These are phyloP conservation scores for Chelonoidis abingdonii DNA, from an alignment of 2,113 vertebrate genomes.

Conservation along the genomic window DNA sequence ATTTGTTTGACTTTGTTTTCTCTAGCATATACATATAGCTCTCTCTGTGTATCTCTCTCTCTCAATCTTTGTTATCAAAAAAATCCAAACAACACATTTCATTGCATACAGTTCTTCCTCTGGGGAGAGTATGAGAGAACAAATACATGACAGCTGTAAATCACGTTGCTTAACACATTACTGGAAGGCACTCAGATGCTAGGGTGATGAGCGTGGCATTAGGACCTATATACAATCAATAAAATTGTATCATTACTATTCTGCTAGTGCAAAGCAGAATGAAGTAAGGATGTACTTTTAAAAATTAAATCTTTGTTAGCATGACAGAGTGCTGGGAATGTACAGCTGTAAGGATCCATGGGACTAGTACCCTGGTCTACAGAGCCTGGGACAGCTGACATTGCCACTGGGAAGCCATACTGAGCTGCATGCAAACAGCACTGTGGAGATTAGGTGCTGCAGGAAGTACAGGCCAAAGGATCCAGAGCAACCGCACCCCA, in stretches of 20 bases:
- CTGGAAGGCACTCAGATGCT: neutral
- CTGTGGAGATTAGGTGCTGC: too few species aligned
- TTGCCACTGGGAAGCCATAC: neutral
- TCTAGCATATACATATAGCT: neutral
- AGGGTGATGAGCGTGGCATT: neutral
- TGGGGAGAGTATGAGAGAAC: neutral
- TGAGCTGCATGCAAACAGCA: too few species aligned
- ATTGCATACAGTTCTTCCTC: neutral
- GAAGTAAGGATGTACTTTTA: neutral
- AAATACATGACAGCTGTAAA: neutral
- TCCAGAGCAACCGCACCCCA: too few species aligned
- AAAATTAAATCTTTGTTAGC: neutral
- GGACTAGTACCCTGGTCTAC: neutral
- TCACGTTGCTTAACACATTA: neutral
- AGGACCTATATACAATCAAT: neutral
- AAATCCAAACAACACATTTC: neutral
- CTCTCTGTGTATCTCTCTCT: neutral
- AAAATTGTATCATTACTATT: neutral
- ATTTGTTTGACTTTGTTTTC: too few species aligned
- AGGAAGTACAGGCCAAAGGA: too few species aligned
- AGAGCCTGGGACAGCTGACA: neutral
- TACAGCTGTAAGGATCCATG: neutral
- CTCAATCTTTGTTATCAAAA: neutral
- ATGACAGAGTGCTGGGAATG: neutral
- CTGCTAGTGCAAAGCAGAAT: neutral